Base-by-base conservation (phyloP, 2,888 invertebrate species). In the Nemotelus nigrinus region DNA sequence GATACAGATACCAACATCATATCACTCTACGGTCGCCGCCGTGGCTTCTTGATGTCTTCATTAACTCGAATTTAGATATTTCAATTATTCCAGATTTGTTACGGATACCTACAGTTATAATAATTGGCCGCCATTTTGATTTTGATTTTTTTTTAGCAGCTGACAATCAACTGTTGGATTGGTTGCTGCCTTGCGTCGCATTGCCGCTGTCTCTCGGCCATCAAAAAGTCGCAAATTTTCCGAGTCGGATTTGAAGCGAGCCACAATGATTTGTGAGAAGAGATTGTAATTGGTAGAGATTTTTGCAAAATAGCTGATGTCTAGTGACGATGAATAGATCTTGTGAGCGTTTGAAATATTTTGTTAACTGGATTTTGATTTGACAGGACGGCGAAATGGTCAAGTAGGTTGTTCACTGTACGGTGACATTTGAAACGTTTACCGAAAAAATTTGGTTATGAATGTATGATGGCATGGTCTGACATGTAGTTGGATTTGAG, bases 21-120 rank as follows among this genome's bases (percentile, higher is more conserved):
- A 60, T 53, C 70, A 70, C 39, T 39, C 41, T 43, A 63, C 2
- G 8, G 43, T 63, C 53, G 43, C 53, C 60, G 60, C 50, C 74
- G 8, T 60, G 43, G 41, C 75, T 71, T 64, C 75, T 75, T 79
- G 79, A 79, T 68, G 77, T 77, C 79, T 79, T 79, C 79, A 79
- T 79, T 79, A 79, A 67, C 79, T 76, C 58, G 55, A 50, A 74
- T 79, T 79, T 67, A 50, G 75, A 77, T 79, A 74, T 74, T 74
- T 79, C 74, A 74, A 74, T 77, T 74, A 79, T 79, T 79, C 44
- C 70, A 74, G 55, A 76, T 77, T 77, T 65, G 77, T 67, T 64
- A 74, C 74, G 78, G 74, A 74, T 74, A 60, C 48, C 58, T 74
- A 44, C 67, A 67, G 67, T 67, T 67, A 70, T 50, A 43, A 74